These are phyloP conservation scores for Amphibalanus amphitrite DNA, from an alignment of 1,140 invertebrate species.

Conservation along the genomic window DNA sequence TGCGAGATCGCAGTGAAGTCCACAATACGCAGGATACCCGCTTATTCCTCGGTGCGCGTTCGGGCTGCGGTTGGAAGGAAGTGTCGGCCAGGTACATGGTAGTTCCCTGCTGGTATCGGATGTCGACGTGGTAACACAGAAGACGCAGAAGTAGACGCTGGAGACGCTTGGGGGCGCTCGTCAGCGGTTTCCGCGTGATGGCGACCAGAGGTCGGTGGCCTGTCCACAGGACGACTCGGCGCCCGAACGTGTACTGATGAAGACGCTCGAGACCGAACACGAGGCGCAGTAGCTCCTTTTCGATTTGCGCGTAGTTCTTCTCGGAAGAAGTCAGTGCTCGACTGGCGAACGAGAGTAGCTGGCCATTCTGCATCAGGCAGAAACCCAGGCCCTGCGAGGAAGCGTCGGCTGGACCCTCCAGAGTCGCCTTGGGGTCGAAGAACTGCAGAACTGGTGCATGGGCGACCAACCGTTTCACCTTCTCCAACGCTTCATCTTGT, in stretches of 20 bases:
- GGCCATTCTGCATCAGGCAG: conserved; percentile 4
- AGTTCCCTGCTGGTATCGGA: conserved; percentile 1
- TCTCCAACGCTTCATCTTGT: background rate
- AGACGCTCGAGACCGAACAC: conserved; percentile 7
- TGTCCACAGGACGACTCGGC: conserved; percentile 4
- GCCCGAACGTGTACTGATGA: conserved; percentile 9
- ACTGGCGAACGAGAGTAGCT: conserved; percentile 5
- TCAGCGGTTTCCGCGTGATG: background rate
- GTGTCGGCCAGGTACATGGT: background rate
- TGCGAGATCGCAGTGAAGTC: background rate
- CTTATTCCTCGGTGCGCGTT: background rate
- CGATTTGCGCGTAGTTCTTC: conserved; percentile 20
- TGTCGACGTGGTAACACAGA: background rate
- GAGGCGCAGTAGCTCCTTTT: conserved; percentile 10
- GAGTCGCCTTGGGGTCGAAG: background rate
- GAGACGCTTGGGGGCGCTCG: conserved; percentile 3
- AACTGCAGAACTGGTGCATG: background rate
- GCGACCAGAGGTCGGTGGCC: conserved; percentile 5
- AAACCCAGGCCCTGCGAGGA: conserved; percentile 6
- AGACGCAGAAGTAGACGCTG: conserved; percentile 4
- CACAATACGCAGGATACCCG: background rate
- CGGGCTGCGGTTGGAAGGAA: background rate
- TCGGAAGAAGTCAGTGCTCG: conserved; percentile 24
- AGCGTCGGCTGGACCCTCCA: background rate
- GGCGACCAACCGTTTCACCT: background rate